A percentile compares a stretch with the other conserved stretches of the same genome.
These are phyloP conservation scores for Alcis repandata DNA, from an alignment of 2,888 invertebrate genomes.

Conservation along the genomic window DNA sequence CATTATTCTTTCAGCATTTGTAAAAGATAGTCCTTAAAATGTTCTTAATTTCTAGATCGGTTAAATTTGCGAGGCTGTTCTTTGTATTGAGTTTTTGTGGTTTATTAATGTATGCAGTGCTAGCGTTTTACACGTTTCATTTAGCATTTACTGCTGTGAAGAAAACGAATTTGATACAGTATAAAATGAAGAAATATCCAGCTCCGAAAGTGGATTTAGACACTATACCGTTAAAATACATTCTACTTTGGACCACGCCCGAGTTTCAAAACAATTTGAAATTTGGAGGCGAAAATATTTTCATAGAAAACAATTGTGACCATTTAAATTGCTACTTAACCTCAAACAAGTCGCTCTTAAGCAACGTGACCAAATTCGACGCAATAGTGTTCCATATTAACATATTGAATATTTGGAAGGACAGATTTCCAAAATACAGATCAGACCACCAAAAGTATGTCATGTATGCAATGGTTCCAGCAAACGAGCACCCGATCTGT, in stretches of 20 bases:
- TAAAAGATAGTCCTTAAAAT: slow-evolving; percentile 50
- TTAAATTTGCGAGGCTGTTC: slow-evolving; percentile 71
- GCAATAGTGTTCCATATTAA: slow-evolving; percentile 69
- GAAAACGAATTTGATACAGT: slow-evolving; percentile 42
- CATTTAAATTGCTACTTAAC: slow-evolving; percentile 71
- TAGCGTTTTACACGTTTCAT: slow-evolving; percentile 74
- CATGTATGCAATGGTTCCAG: slow-evolving; percentile 66
- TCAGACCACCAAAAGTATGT: slow-evolving; percentile 69
- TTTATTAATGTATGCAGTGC: slow-evolving; percentile 63
- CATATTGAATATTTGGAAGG: slow-evolving; percentile 52
- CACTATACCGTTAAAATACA: slow-evolving; percentile 58
- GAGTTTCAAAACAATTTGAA: slow-evolving; percentile 43
- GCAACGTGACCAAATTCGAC: slow-evolving; percentile 65
- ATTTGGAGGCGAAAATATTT: slow-evolving; percentile 59
- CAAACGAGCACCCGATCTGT: slow-evolving; percentile 66
- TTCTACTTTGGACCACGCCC: slow-evolving; percentile 65
- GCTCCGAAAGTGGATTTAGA: slow-evolving; percentile 36
- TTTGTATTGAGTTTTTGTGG: slow-evolving; percentile 71
- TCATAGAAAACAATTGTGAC: slow-evolving; percentile 63
- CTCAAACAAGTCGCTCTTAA: slow-evolving; percentile 58
- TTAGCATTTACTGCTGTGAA: slow-evolving; percentile 56
- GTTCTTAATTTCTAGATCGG: slow-evolving; percentile 63
- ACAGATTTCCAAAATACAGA: slow-evolving; percentile 58
- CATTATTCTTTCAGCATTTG: slow-evolving; percentile 52
- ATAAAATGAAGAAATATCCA: slow-evolving; percentile 7